Evolutionary conservation across 1,140 invertebrate species (phyloP), one percentile per base, ranked within the genome.

Genomic region (Zaprionus taronus): DNA sequence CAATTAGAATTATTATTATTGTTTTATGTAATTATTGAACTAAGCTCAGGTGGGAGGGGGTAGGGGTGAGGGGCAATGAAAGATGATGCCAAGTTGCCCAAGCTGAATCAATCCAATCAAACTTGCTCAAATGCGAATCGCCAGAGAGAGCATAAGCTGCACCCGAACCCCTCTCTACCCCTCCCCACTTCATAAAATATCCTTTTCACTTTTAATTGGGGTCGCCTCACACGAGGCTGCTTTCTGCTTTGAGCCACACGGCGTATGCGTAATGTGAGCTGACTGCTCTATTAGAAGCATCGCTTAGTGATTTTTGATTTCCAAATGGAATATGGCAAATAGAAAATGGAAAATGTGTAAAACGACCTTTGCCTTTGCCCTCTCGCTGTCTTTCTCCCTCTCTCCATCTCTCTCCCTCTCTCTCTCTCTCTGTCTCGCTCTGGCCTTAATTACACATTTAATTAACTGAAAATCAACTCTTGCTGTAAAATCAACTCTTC

Each of bases 391-490:
- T 15, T 2, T 14, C 36, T 38, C n/a, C 4, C 36, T 5, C 36
- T 38, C 36, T 38, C n/a, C 4, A 14, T 5, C 36, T 38, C 36
- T 12, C 36, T 6, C 38, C n/a, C 38, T 44, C n/a, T 4, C 2
- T 11, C 7, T 9, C 7, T 17, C 6, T 9, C 41, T 17, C 6
- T 47, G 6, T 9, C 41, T 17, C 7, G 2, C 41, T 7, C 41
- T 2, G n/a, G n/a, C n/a, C n/a, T 65, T 72, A 80, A 81, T 89
- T 71, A 68, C 77, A 76, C 72, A 79, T 83, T 83, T 87, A 87
- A 87, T 87, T 87, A 89, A 75, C 77, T 90, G 75, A 71, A 81
- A 89, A 84, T 81, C 78, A 84, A 84, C 81, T 72, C 69, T 71
- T 64, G 41, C 41, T 17, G n/a, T n/a, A 17, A n/a, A 17, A n/a